phyloP scores from a whole-genome alignment of 2,113 vertebrate genomes.

The Chaetura pelagica region DNA sequence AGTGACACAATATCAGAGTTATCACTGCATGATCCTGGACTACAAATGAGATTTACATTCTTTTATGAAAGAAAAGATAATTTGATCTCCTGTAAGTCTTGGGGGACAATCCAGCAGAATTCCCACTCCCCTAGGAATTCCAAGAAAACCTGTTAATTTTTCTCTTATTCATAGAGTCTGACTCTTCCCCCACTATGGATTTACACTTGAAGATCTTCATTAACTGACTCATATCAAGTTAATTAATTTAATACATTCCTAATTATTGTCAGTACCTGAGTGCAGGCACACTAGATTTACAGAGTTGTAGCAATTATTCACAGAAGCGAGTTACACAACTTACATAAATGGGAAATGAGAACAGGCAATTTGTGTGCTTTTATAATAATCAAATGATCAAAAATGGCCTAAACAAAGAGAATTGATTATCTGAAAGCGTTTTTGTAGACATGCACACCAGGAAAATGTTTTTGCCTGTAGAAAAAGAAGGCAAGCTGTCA shows the following conservation, averaged over 20 bases:
- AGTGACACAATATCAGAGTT: background rate
- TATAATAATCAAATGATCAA: constrained; percentile 37
- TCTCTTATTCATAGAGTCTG: background rate
- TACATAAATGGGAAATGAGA: background rate
- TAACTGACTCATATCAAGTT: background rate
- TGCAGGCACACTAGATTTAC: background rate
- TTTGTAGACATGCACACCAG: background rate
- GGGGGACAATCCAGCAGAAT: background rate
- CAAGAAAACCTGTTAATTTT: background rate
- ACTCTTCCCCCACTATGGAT: background rate
- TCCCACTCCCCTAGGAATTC: background rate
- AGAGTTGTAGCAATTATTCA: background rate
- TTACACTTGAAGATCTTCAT: background rate
- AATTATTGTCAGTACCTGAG: background rate
- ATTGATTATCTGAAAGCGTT: background rate
- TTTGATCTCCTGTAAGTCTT: background rate
- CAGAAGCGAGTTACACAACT: background rate
- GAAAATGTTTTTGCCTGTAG: background rate
- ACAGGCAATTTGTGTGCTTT: background rate
- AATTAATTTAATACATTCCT: background rate
- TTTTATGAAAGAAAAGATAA: background rate
- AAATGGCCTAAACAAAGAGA: constrained; percentile 5
- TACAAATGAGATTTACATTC: background rate
- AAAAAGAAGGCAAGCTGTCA: background rate
- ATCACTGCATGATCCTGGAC: background rate